phyloP scores from a whole-genome alignment of 2,888 invertebrate species.

The Cryptus armator region DNA sequence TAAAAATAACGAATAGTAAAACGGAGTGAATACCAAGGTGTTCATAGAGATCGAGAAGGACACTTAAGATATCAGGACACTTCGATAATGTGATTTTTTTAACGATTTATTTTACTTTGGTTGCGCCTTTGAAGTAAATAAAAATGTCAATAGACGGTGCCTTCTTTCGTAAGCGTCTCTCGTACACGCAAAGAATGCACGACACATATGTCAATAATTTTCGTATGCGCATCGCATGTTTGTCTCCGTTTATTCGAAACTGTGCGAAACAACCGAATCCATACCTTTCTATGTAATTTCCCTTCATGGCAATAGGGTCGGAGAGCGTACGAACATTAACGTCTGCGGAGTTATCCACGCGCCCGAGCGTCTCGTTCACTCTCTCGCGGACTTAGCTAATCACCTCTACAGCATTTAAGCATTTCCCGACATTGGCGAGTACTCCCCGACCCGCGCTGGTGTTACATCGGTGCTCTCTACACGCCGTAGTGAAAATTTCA shows the following conservation, averaged over 20 bases:
- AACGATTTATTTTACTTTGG: too few relatives aligned
- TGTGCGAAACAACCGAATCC: constrained; percentile 6
- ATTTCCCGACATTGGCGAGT: constrained; percentile 56
- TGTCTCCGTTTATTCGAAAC: constrained; percentile 4
- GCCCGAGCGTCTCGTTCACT: constrained; percentile 45
- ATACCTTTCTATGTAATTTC: constrained; percentile 41
- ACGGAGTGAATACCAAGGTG: too few relatives aligned
- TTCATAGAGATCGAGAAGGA: too few relatives aligned
- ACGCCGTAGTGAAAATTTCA: constrained; percentile 56
- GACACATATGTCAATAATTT: constrained; percentile 4
- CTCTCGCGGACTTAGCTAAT: constrained; percentile 62
- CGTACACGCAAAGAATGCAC: too few relatives aligned
- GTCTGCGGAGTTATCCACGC: constrained; percentile 51
- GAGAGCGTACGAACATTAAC: constrained; percentile 50
- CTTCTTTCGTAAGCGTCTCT: too few relatives aligned
- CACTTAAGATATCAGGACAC: too few relatives aligned
- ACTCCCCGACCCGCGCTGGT: constrained; percentile 9
- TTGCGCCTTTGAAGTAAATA: too few relatives aligned
- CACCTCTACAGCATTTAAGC: constrained; percentile 60
- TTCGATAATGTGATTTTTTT: too few relatives aligned
- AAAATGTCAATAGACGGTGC: too few relatives aligned
- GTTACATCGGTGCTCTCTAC: constrained; percentile 27
- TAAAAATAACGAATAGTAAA: too few relatives aligned
- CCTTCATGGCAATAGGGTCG: constrained; percentile 14
- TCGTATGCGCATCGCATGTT: constrained; percentile 23